phyloP scores from a whole-genome alignment of 1,140 invertebrate genomes.

The Bicyclus anynana region DNA sequence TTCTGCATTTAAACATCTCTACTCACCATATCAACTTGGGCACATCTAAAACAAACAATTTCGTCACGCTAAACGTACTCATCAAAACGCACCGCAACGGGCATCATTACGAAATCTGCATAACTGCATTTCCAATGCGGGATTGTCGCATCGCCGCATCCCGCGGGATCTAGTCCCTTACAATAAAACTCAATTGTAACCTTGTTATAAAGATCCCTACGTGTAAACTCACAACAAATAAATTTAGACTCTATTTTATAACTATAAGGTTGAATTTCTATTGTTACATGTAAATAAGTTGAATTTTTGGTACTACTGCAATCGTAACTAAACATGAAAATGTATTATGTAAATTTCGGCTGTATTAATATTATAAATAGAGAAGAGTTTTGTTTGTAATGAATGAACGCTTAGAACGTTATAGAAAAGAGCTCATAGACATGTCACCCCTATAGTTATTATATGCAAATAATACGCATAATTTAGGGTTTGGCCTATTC shows the following conservation, averaged over 20 bases:
- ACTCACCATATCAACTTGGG: background rate
- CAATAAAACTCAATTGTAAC: slow-evolving; percentile 35
- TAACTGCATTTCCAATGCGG: slow-evolving; percentile 58
- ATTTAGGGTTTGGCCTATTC: slow-evolving; percentile 62
- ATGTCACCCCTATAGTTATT: slow-evolving; percentile 68
- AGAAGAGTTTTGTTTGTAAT: background rate
- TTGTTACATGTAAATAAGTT: background rate
- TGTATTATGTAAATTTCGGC: background rate
- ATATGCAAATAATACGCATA: slow-evolving; percentile 74
- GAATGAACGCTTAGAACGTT: background rate
- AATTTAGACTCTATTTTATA: slow-evolving; percentile 12
- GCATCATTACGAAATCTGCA: slow-evolving; percentile 65
- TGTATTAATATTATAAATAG: too few relatives aligned
- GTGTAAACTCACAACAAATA: background rate
- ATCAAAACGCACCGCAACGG: slow-evolving; percentile 49
- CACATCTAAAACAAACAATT: slow-evolving; percentile 24
- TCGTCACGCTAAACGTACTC: slow-evolving; percentile 30
- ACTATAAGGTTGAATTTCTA: slow-evolving; percentile 20
- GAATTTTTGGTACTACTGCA: slow-evolving; percentile 10
- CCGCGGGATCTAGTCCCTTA: slow-evolving; percentile 35
- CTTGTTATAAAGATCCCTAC: slow-evolving; percentile 24
- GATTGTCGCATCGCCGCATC: slow-evolving; percentile 51
- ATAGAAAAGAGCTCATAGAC: slow-evolving; percentile 9
- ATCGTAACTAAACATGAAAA: background rate
- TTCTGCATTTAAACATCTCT: background rate